Percentiles rank a stretch among this genome's conserved stretches.
Conservation (phyloP, 2,888 invertebrate genomes). For the Eustalomyia histrio region DNA sequence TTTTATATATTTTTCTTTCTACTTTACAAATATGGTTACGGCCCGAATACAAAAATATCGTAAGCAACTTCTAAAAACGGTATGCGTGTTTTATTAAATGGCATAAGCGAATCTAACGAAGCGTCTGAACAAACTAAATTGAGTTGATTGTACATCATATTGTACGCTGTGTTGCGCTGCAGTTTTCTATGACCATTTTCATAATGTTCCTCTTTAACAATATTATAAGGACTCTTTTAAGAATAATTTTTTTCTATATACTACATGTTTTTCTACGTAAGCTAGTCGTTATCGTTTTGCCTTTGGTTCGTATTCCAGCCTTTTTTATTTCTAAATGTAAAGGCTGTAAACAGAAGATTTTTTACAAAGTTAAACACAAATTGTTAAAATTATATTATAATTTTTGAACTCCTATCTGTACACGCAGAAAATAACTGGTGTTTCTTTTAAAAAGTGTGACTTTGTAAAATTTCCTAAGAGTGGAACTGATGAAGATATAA, state of each 20-base stretch:
- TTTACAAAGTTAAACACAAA: no score
- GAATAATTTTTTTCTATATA: conserved; percentile 15
- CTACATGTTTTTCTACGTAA: conserved; percentile 15
- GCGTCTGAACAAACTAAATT: conserved; percentile 55
- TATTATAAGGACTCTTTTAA: not conserved
- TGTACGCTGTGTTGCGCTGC: conserved; percentile 9
- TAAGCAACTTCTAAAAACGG: conserved; percentile 22
- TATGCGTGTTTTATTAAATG: not conserved
- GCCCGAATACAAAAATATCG: conserved; percentile 59
- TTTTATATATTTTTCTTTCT: conserved; percentile 38
- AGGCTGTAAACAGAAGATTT: no score
- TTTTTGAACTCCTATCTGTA: no score
- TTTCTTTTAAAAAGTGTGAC: no score
- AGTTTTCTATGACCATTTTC: conserved; percentile 9
- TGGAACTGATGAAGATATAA: no score
- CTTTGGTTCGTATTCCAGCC: conserved; percentile 1
- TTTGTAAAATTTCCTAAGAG: no score
- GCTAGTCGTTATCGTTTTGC: not conserved
- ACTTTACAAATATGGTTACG: conserved; percentile 57
- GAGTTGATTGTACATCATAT: conserved; percentile 33
- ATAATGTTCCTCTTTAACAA: conserved; percentile 35
- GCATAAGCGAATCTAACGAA: conserved; percentile 26
- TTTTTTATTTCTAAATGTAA: conserved; percentile 1
- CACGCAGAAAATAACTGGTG: no score
- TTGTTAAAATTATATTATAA: no score